These are phyloP conservation scores for Mystacides longicornis DNA, from an alignment of 2,888 invertebrate species.

Conservation along the genomic window DNA sequence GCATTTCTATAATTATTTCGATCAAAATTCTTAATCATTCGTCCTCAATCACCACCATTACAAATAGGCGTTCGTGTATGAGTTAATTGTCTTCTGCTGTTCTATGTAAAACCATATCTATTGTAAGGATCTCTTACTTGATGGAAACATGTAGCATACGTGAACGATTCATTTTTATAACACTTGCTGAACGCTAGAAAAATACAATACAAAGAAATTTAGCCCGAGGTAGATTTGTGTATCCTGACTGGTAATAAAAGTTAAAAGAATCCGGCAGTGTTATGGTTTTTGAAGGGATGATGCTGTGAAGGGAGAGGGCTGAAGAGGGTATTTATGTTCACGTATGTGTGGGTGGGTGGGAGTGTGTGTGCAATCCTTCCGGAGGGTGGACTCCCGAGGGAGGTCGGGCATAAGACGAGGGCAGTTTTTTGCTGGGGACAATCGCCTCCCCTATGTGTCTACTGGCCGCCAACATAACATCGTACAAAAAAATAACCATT, in stretches of 20 bases:
- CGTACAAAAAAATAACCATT: not conserved
- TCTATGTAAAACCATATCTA: too few relatives aligned
- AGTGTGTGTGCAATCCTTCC: slow-evolving; percentile 21
- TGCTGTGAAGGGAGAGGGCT: not conserved
- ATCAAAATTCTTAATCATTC: too few relatives aligned
- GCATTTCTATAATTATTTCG: too few relatives aligned
- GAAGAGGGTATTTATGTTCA: not conserved
- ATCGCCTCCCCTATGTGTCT: slow-evolving; percentile 3
- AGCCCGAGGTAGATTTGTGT: too few relatives aligned
- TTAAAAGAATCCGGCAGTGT: not conserved
- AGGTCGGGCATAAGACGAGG: not conserved
- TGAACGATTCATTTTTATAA: too few relatives aligned
- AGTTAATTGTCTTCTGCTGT: too few relatives aligned
- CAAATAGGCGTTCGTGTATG: too few relatives aligned
- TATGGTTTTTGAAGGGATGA: not conserved
- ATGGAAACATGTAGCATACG: too few relatives aligned
- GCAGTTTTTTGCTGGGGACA: slow-evolving; percentile 20
- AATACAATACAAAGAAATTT: too few relatives aligned
- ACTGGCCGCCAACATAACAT: not conserved
- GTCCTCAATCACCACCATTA: too few relatives aligned
- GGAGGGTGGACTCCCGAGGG: slow-evolving; percentile 14
- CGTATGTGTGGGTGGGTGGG: not conserved
- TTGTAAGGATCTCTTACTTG: too few relatives aligned
- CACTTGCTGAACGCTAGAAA: too few relatives aligned
- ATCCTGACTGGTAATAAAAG: not conserved